Evolutionary conservation across 2,113 vertebrate genomes (phyloP).

Genomic region (Asarcornis scutulata): DNA sequence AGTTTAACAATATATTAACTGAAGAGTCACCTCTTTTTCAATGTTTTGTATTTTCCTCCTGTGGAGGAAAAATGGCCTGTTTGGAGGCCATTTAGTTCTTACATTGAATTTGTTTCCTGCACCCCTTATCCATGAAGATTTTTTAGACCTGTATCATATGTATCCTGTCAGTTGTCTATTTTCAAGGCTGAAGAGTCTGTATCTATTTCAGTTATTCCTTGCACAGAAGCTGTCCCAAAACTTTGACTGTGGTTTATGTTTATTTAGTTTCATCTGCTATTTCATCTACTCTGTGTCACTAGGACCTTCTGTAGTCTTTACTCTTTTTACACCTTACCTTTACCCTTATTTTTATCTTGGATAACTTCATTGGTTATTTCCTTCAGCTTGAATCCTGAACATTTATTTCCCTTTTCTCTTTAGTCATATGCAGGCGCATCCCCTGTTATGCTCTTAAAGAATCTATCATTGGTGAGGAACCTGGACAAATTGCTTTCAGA

Average conservation of each 20-base stretch:
- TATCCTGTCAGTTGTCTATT: background rate
- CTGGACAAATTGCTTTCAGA: background rate
- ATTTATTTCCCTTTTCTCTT: background rate
- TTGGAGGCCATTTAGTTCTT: background rate
- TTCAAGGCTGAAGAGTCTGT: background rate
- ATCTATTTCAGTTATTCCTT: background rate
- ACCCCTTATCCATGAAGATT: background rate
- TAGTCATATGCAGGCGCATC: rapidly evolving
- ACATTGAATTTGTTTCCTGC: background rate
- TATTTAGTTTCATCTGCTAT: background rate
- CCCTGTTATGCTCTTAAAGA: background rate
- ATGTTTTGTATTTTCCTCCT: background rate
- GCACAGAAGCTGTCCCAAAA: background rate
- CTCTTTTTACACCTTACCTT: background rate
- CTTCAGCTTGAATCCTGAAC: background rate
- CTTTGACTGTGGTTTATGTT: background rate
- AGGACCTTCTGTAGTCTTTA: background rate
- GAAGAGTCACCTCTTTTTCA: background rate
- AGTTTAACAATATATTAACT: background rate
- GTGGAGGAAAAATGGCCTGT: background rate
- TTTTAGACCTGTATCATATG: background rate
- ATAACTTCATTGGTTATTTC: background rate
- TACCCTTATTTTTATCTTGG: background rate
- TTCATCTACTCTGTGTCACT: background rate
- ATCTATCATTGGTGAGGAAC: background rate